Conservation (phyloP, 2,113 vertebrate genomes). For the Tachycineta bicolor region DNA sequence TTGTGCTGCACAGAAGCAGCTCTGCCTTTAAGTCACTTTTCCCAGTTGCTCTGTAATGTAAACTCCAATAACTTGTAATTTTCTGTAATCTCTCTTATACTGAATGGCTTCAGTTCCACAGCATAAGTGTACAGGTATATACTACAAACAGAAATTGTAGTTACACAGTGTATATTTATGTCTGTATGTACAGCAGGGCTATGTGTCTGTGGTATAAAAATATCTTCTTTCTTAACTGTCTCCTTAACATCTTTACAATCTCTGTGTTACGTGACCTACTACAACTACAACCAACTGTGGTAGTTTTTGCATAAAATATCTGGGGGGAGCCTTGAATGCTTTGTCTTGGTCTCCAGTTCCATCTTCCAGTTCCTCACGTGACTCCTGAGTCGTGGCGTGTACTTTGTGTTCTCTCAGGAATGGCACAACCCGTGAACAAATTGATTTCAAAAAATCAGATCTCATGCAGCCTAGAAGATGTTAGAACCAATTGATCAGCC, state of each 20-base stretch:
- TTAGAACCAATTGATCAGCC: constrained; percentile 41
- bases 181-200: not conserved
- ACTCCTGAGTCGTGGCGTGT: not conserved
- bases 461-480: constrained; percentile 37
- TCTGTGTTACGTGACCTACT: not conserved
- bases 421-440: not conserved
- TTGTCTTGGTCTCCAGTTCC: not conserved
- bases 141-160: not conserved
- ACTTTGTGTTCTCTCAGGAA: not conserved
- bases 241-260: not conserved
- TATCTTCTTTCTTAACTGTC: not conserved
- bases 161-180: not conserved
- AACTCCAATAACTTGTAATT: not conserved
- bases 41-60: not conserved
- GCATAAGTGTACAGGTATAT: not conserved
- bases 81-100: not conserved
- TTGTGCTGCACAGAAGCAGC: not conserved
- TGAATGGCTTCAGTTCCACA: not conserved
- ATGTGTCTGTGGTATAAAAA: not conserved
- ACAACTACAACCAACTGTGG: not conserved
- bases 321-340: not conserved
- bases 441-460: constrained; percentile 26
- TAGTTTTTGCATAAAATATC: not conserved
- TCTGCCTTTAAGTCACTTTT: not conserved
- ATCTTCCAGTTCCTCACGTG: not conserved